These are phyloP conservation scores for Tetrax tetrax DNA, from an alignment of 2,113 vertebrate species.

Conservation along the genomic window DNA sequence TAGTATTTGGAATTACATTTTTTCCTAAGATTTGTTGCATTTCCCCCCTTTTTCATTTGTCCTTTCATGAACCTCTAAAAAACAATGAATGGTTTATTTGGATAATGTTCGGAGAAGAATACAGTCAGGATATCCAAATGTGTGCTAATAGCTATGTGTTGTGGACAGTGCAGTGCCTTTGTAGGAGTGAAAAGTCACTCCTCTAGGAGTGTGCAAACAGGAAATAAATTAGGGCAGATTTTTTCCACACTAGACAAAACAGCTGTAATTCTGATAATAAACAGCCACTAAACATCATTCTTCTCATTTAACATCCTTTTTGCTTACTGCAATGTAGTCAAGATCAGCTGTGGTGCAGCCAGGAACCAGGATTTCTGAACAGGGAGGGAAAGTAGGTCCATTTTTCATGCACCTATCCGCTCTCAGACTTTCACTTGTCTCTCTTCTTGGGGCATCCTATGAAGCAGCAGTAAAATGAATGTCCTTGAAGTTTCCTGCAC, in stretches of 20 bases:
- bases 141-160: not conserved
- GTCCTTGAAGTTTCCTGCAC: not conserved
- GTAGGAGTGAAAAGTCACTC: not conserved
- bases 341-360: not conserved
- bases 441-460: not conserved
- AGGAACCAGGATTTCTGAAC: not conserved
- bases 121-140: not conserved
- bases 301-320: not conserved
- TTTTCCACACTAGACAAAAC: not conserved
- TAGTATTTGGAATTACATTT: rapidly evolving
- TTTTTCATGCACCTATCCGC: not conserved
- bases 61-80: not conserved
- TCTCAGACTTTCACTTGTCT: not conserved
- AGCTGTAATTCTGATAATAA: not conserved
- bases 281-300: not conserved
- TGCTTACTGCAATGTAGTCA: not conserved
- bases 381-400: not conserved
- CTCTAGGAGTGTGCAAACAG: not conserved
- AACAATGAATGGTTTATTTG: not conserved
- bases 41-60: not conserved
- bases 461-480: not conserved
- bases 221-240: not conserved
- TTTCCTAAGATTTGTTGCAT: rapidly evolving
- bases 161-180: not conserved
- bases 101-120: not conserved